Base-by-base conservation (phyloP, 2,113 vertebrate species). In the Ciconia stormi region DNA sequence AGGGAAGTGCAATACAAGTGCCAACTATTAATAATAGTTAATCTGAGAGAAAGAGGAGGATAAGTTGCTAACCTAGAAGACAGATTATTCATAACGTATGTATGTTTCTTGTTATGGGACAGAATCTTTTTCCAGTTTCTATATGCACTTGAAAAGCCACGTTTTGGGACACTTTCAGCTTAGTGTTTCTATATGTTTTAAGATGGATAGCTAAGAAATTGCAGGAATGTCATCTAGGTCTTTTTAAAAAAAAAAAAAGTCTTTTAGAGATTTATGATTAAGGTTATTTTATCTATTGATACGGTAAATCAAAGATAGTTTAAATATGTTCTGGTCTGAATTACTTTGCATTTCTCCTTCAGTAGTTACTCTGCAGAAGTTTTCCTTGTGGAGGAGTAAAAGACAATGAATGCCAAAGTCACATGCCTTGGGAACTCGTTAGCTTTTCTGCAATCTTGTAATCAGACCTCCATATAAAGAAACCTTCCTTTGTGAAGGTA, bases 311-410 rank as follows among this genome's bases (percentile, higher is more conserved):
- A 96, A 90, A 95, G 82, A 16, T 11, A 40, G 2, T 71, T 82
- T 42, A 77, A 76, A 82, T 65, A 5, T 7, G 27, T 84, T 82
- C 81, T 93, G 62, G 40, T 91, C 71, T 71, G n/a, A 93, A 86
- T 90, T 81, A 92, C 93, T 92, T 90, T 96, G 89, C 82, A 59
- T 92, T 97, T 97, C 85, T 96, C 94, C 93, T 94, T 89, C 96
- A 96, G 71, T 67, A 73, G 44, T 34, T 93, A 13, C 22, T 65
- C 38, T 42, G 42, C 81, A 71, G 56, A 76, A 55, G 25, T 92
- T 90, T 95, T 66, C 66, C 49, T 96, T 97, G 92, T 90, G 94
- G 93, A 93, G 91, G 62, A 40, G 70, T 92, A 80, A 89, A 91
- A 93, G 93, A 91, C 71, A 90, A 74, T 77, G 67, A 95, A 81